Evolutionary conservation across 2,888 invertebrate genomes (phyloP), one percentile per base, ranked within the genome.

Genomic region (Philereme vetulata): DNA sequence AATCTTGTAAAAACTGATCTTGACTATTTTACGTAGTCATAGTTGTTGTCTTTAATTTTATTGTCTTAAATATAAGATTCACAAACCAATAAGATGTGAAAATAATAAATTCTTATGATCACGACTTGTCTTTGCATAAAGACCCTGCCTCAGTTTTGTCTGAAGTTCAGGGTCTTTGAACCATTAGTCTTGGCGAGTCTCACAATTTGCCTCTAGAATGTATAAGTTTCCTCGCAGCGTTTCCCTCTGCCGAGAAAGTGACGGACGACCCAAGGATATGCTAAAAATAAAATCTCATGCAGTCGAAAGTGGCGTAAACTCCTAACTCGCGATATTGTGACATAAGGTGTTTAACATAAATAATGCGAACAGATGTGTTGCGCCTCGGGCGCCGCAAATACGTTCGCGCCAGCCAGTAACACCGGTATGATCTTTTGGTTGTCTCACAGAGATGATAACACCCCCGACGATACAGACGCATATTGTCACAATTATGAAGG

Each of bases 271-370:
- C 54, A 60, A 44, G 51, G 48, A 60, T 59, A 54, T 43, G 76
- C 80, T 79, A 67, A 77, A 86, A 88, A 86, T 88, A 88, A 86
- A 86, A 82, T 80, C 78, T 75, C 80, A 75, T 76, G 78, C 77
- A 72, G 81, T 68, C 54, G 55, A 64, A 64, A 81, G 80, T 75
- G 69, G 74, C 75, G 78, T 84, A 84, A 81, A 80, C 79, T 81
- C 75, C 86, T 89, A 90, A 90, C 90, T 89, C 86, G 86, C 84
- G 80, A 90, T 91, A 92, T 92, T 90, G 89, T 90, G 92, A 90
- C 92, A 91, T 90, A 91, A 90, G 92, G 92, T 91, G 90, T 91
- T 91, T 91, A 91, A 90, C 92, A 91, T 92, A 92, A 91, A 91
- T 92, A 91, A 91, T 90, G 84, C 84, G 85, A 84, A 87, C 92